phyloP scores from a whole-genome alignment of 1,140 invertebrate genomes.

The Cydia amplana region DNA sequence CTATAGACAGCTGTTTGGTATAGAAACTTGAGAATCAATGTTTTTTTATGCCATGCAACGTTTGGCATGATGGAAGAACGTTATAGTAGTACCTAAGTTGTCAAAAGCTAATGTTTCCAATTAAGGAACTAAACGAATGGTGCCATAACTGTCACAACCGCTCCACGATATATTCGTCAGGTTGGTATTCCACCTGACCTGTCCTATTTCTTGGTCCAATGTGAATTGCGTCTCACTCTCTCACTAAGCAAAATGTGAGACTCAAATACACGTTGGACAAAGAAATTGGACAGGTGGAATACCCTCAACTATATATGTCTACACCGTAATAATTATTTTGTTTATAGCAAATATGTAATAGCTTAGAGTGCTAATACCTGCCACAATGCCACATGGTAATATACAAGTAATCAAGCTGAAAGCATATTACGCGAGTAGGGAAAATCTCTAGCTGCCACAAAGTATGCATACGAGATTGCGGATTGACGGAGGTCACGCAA shows the following conservation, averaged over 20 bases:
- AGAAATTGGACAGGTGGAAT: no score
- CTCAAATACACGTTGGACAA: no score
- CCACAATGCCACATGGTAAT: neutral
- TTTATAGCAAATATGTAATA: neutral
- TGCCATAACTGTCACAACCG: neutral
- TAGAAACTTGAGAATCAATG: no score
- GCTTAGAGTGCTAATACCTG: conserved; percentile 1
- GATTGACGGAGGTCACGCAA: conserved; percentile 21
- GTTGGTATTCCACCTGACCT: no score
- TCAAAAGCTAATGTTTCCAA: no score
- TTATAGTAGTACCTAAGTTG: no score
- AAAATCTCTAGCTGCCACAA: neutral
- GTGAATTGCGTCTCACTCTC: no score
- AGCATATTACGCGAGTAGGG: conserved; percentile 21
- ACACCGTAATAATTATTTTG: neutral
- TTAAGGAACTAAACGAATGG: neutral
- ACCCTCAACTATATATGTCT: neutral
- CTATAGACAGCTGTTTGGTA: no score
- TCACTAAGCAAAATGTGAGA: no score
- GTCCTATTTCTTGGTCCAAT: no score
- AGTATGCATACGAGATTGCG: conserved; percentile 11
- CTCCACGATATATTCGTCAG: neutral
- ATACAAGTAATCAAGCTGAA: conserved; percentile 32
- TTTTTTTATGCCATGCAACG: no score
- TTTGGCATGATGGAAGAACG: no score